These are phyloP conservation scores for Samia ricini DNA, from an alignment of 1,140 invertebrate genomes.

Conservation along the genomic window DNA sequence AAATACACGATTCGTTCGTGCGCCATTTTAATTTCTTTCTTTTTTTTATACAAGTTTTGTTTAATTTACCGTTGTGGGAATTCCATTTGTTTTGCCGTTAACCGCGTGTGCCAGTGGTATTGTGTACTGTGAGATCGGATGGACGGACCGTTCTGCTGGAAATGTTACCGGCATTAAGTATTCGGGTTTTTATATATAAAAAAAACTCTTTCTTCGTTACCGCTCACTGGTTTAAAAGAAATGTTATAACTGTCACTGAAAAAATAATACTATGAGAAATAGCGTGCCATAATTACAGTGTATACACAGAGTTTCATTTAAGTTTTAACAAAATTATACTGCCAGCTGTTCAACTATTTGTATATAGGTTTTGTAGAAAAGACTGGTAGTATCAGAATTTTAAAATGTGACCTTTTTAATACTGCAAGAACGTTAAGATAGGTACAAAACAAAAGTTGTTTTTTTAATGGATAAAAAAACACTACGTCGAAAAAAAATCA, in stretches of 20 bases:
- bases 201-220: slow-evolving; percentile 7
- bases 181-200: background rate
- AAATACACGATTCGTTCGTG: slow-evolving; percentile 48
- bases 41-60: slow-evolving; percentile 29
- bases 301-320: background rate
- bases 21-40: slow-evolving; percentile 35
- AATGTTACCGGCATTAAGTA: slow-evolving; percentile 20
- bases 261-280: background rate
- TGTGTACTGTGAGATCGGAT: slow-evolving; percentile 50
- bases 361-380: background rate
- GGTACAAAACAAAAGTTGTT: too few relatives aligned
- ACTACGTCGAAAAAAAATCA: too few relatives aligned
- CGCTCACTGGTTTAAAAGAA: slow-evolving; percentile 8
- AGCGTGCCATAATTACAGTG: background rate
- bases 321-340: background rate
- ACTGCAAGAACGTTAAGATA: too few relatives aligned
- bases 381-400: background rate
- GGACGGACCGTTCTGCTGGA: slow-evolving; percentile 37
- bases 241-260: background rate
- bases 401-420: background rate
- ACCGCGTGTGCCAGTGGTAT: slow-evolving; percentile 46
- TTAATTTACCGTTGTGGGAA: slow-evolving; percentile 39
- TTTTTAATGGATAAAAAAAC: too few relatives aligned
- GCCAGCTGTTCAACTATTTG: slow-evolving; percentile 6
- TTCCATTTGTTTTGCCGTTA: slow-evolving; percentile 41